Evolutionary conservation across 2,113 vertebrate species (phyloP).

Genomic region (Entomyzon cyanotis): DNA sequence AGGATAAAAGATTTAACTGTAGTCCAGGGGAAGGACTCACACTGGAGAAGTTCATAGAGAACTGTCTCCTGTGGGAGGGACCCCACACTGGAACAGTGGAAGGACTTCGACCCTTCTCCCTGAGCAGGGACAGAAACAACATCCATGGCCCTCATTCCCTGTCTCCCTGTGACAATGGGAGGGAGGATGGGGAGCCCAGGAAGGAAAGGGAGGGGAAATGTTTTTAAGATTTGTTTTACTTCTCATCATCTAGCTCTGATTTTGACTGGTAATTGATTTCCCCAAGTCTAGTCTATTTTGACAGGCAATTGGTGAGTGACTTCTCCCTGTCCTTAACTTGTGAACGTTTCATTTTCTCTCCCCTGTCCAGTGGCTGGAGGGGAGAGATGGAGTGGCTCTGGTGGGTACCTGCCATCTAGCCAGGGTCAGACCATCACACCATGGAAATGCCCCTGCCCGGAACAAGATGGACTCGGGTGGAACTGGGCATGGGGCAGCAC

Average conservation of each 20-base stretch:
- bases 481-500: not conserved
- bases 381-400: not conserved
- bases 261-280: not conserved
- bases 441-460: not conserved
- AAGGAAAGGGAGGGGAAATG: not conserved
- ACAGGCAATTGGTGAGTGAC: not conserved
- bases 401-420: not conserved
- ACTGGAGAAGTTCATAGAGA: not conserved
- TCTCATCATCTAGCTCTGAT: not conserved
- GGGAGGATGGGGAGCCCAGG: not conserved
- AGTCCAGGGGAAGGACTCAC: not conserved
- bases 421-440: not conserved
- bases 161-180: not conserved
- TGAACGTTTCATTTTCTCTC: not conserved
- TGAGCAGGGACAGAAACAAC: not conserved
- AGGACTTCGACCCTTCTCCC: not conserved
- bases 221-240: not conserved
- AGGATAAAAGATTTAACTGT: not conserved
- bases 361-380: not conserved
- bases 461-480: not conserved
- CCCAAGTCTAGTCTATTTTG: not conserved
- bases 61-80: not conserved
- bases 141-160: no score
- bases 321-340: not conserved
- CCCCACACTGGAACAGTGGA: not conserved